phyloP scores from a whole-genome alignment of 2,797 vertebrate genomes.

The Lophura swinhoii region DNA sequence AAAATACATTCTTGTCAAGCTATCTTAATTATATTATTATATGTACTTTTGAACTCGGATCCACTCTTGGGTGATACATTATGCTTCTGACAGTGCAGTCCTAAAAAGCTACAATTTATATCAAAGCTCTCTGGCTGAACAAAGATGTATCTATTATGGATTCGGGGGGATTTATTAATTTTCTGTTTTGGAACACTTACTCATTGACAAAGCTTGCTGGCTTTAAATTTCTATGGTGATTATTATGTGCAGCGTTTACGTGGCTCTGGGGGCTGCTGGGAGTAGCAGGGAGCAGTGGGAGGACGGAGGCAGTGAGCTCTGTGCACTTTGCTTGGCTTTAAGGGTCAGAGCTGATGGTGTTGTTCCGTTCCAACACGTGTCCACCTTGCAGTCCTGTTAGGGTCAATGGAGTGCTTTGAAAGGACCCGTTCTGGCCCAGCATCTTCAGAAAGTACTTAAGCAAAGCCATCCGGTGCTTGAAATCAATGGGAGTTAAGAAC shows the following conservation, averaged over 20 bases:
- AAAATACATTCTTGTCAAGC: slow-evolving; percentile 85
- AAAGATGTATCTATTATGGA: slow-evolving; percentile 77
- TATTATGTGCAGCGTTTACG: background rate
- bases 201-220: slow-evolving; percentile 38
- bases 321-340: background rate
- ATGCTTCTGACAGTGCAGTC: slow-evolving; percentile 74
- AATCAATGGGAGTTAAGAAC: background rate
- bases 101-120: slow-evolving; percentile 83
- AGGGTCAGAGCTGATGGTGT: rapidly evolving
- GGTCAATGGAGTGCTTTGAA: rapidly evolving
- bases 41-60: slow-evolving; percentile 84
- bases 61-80: slow-evolving; percentile 75
- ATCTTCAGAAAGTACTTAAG: background rate
- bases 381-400: rapidly evolving
- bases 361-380: background rate
- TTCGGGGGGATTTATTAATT: slow-evolving; percentile 76
- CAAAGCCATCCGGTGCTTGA: background rate
- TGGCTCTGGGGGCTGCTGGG: background rate
- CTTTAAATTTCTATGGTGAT: slow-evolving; percentile 44
- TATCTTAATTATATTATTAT: slow-evolving; percentile 87
- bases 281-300: background rate
- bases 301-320: rapidly evolving
- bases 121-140: slow-evolving; percentile 74
- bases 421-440: background rate
- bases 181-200: slow-evolving; percentile 37